A percentile compares a stretch with the other conserved stretches of the same genome.
phyloP scores from a whole-genome alignment of 2,113 vertebrate genomes.

The Thinocorus orbignyianus region DNA sequence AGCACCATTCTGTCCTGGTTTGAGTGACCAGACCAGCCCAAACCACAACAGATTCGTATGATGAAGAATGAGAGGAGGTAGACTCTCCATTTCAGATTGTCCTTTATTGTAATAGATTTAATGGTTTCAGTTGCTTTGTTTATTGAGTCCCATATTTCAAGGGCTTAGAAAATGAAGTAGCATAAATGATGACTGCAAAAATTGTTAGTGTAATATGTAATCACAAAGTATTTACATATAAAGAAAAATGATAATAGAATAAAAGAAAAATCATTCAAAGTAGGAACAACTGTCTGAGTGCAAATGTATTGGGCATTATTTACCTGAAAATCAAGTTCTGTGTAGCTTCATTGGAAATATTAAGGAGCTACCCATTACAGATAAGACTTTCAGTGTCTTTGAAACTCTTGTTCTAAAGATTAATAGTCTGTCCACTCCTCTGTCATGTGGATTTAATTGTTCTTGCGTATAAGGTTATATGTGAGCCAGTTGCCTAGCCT shows the following conservation, averaged over 20 bases:
- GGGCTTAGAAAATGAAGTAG: not conserved
- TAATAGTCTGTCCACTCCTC: not conserved
- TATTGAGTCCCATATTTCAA: not conserved
- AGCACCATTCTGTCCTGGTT: not conserved
- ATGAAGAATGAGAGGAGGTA: not conserved
- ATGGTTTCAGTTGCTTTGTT: not conserved
- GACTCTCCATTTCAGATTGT: not conserved
- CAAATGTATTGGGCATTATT: not conserved
- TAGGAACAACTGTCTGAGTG: not conserved
- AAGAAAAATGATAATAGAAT: not conserved
- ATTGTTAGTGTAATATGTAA: not conserved
- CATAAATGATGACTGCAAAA: not conserved
- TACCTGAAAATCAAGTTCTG: not conserved
- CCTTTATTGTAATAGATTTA: not conserved
- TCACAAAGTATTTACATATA: not conserved
- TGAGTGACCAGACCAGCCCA: not conserved
- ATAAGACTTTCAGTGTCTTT: not conserved
- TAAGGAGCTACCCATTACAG: accelerated
- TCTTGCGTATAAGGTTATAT: not conserved
- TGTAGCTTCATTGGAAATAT: not conserved
- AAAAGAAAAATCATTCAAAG: not conserved
- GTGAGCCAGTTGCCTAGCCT: not conserved
- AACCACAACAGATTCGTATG: not conserved
- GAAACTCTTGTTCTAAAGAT: not conserved
- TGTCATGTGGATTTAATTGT: not conserved